Evolutionary conservation across 1,140 invertebrate species (phyloP), one percentile per base, ranked within the genome.

Genomic region (Plectrocnemia conspersa): DNA sequence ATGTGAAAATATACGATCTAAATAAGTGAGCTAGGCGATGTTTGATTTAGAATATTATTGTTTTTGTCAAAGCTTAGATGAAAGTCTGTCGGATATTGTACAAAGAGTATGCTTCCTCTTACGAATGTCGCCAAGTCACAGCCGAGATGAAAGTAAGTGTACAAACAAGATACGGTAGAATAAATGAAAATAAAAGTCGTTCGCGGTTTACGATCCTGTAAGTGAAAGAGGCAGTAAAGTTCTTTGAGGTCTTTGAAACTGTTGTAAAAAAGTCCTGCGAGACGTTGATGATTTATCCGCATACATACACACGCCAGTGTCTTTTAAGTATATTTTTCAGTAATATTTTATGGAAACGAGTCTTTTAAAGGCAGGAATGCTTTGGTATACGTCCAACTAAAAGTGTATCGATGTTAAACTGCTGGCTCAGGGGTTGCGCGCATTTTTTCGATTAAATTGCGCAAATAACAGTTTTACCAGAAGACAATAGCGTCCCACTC

Each of bases 401-500:
- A 55, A 55, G 53, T 45, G 48, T 55, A 55, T 23, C 41, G 44
- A 18, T 55, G 53, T 55, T 55, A 32, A 49, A 35, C 47, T 19
- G 27, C 2, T 7, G 7, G 27, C 27, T 29, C 35, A 19, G 38
- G 22, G 10, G 18, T 16, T 7, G 15, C 19, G 15, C 4, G 38
- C 38, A 18, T 16, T 11, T 13, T 3, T 35, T 35, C 32, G 32
- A 35, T n/a, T n/a, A n/a, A n/a, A n/a, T n/a, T n/a, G n/a, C n/a
- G n/a, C n/a, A n/a, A n/a, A n/a, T n/a, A n/a, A n/a, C n/a, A n/a
- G n/a, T n/a, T n/a, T n/a, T n/a, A n/a, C n/a, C n/a, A n/a, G n/a
- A n/a, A n/a, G n/a, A n/a, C n/a, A n/a, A n/a, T n/a, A n/a, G n/a
- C n/a, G n/a, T n/a, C n/a, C n/a, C n/a, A n/a, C n/a, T n/a, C n/a